Conservation (phyloP, 1,140 invertebrate species). For the Heliconius eleuchia region DNA sequence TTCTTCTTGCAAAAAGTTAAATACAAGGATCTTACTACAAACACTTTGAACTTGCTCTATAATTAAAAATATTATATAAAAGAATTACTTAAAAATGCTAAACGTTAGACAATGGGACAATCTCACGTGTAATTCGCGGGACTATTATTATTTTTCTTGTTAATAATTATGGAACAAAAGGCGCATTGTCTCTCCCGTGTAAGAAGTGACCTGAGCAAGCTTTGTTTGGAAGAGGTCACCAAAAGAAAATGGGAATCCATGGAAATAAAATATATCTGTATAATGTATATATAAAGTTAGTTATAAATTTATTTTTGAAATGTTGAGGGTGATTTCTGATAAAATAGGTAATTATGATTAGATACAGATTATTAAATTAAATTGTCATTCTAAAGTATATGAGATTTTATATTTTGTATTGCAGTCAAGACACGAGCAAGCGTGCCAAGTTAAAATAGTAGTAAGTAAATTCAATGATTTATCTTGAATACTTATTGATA, state of each 20-base stretch:
- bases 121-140: conserved; percentile 45
- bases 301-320: too few species aligned
- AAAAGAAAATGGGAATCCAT: conserved; percentile 26
- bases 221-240: conserved; percentile 32
- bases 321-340: too few species aligned
- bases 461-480: too few species aligned
- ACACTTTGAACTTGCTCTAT: not conserved
- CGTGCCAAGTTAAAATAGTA: too few species aligned
- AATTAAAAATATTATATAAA: conserved; percentile 17
- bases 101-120: conserved; percentile 38
- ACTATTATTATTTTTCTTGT: conserved; percentile 44
- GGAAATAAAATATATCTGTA: conserved; percentile 1
- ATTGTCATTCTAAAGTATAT: too few species aligned
- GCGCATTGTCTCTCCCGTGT: conserved; percentile 41
- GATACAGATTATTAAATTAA: too few species aligned
- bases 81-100: conserved; percentile 29
- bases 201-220: conserved; percentile 30
- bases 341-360: too few species aligned
- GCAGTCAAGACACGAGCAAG: too few species aligned
- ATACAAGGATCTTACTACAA: not conserved
- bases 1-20: too few species aligned
- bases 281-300: too few species aligned
- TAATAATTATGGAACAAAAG: conserved; percentile 43
- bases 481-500: too few species aligned
- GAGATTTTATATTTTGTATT: too few species aligned